Percentiles rank a stretch among this genome's conserved stretches.
These are phyloP conservation scores for Eilema griseolum DNA, from an alignment of 2,888 invertebrate genomes.

Conservation along the genomic window DNA sequence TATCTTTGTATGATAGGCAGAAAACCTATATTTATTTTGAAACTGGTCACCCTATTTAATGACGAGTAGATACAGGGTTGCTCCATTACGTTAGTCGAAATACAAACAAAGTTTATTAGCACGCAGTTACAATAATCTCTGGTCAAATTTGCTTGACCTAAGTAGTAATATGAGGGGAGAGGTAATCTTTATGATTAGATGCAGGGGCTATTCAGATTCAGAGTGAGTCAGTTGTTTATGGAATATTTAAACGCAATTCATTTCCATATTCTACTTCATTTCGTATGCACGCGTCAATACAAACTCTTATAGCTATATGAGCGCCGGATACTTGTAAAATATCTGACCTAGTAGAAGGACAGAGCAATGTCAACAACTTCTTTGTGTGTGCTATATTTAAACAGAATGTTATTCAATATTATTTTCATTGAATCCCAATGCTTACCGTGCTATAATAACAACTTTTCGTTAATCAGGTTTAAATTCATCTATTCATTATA, in stretches of 20 bases:
- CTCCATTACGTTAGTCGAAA: conserved; percentile 78
- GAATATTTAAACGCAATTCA: background rate
- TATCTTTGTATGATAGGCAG: background rate
- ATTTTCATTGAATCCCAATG: background rate
- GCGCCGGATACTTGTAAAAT: conserved; percentile 2
- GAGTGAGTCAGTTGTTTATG: background rate
- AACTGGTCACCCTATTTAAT: conserved; percentile 53
- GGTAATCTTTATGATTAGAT: conserved; percentile 59
- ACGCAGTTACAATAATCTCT: conserved; percentile 78
- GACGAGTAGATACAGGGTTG: conserved; percentile 55
- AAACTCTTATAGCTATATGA: background rate
- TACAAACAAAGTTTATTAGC: conserved; percentile 71
- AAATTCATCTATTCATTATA: conserved; percentile 23
- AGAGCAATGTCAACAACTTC: background rate
- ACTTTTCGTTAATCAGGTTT: conserved; percentile 15
- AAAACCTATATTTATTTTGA: background rate
- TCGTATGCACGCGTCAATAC: background rate
- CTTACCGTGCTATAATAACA: background rate
- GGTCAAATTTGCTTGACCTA: conserved; percentile 79
- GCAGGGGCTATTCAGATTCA: conserved; percentile 6
- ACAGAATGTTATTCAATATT: background rate
- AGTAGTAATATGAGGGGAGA: conserved; percentile 40
- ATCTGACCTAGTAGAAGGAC: conserved; percentile 3
- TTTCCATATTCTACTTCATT: background rate
- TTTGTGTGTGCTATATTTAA: background rate